A percentile compares a stretch with the other conserved stretches of the same genome.
Evolutionary conservation across 2,113 vertebrate genomes (phyloP).

Genomic region (Halcyon senegalensis): DNA sequence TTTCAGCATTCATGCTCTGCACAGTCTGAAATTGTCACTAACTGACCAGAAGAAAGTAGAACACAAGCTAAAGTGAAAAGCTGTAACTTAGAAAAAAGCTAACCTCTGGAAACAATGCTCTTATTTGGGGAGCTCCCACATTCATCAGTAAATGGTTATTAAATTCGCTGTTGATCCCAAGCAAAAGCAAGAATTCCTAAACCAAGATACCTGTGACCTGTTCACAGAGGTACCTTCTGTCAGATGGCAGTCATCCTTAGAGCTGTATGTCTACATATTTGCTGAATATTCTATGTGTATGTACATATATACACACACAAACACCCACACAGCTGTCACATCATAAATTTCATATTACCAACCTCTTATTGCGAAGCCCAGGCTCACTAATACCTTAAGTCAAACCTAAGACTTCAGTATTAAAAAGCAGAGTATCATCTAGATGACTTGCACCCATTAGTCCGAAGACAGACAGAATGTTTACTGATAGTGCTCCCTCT

Average conservation of each 20-base stretch:
- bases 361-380: not conserved
- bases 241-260: not conserved
- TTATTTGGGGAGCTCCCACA: not conserved
- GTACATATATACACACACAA: fast-evolving
- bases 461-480: not conserved
- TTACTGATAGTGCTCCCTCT: not conserved
- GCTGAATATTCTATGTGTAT: not conserved
- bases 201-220: not conserved
- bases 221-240: not conserved
- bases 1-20: not conserved
- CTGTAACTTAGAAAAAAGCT: not conserved
- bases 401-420: not conserved
- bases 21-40: not conserved
- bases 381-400: not conserved
- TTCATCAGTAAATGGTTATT: not conserved
- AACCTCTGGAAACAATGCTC: not conserved
- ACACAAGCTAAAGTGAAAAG: not conserved
- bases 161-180: not conserved
- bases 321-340: not conserved
- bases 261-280: not conserved
- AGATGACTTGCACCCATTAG: not conserved
- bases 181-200: not conserved
- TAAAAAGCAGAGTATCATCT: not conserved
- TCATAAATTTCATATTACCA: not conserved
- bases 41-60: not conserved